A percentile compares a stretch with the other conserved stretches of the same genome.
phyloP scores from a whole-genome alignment of 2,888 invertebrate genomes.

The Zootermopsis nevadensis region DNA sequence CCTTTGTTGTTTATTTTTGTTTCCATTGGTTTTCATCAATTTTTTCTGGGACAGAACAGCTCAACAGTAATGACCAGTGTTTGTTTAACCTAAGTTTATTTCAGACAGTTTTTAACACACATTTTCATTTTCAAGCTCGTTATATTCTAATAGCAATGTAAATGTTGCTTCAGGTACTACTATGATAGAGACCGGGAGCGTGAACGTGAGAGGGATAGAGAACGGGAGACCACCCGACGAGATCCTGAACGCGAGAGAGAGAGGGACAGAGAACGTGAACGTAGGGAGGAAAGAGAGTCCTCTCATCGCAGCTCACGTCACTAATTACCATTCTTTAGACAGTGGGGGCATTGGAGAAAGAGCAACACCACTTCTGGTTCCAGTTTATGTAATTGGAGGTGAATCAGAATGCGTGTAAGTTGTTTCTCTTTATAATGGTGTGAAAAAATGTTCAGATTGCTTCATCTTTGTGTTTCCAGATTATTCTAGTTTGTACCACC shows the following conservation, averaged over 20 bases:
- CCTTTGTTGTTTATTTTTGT: too few species aligned
- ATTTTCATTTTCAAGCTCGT: neutral
- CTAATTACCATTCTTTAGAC: slow-evolving; percentile 59
- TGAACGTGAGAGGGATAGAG: slow-evolving; percentile 60
- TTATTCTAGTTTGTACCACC: neutral
- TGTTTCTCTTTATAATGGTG: neutral
- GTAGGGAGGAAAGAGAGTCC: slow-evolving; percentile 60
- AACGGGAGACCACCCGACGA: slow-evolving; percentile 49
- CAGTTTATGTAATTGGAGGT: neutral
- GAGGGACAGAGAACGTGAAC: slow-evolving; percentile 51
- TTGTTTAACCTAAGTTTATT: too few species aligned
- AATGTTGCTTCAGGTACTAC: slow-evolving; percentile 73
- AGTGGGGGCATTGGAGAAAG: neutral
- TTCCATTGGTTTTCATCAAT: too few species aligned
- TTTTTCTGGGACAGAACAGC: too few species aligned
- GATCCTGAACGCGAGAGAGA: slow-evolving; percentile 53
- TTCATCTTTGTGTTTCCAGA: neutral
- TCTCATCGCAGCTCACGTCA: slow-evolving; percentile 75
- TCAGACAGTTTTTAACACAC: too few species aligned
- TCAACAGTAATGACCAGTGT: too few species aligned
- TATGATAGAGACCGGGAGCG: slow-evolving; percentile 86
- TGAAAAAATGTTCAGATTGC: neutral
- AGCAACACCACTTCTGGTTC: neutral
- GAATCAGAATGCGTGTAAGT: neutral
- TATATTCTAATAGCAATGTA: slow-evolving; percentile 33